Evolutionary conservation across 2,797 vertebrate genomes (phyloP), one percentile per base, ranked within the genome.

Genomic region (Gymnodraco acuticeps): DNA sequence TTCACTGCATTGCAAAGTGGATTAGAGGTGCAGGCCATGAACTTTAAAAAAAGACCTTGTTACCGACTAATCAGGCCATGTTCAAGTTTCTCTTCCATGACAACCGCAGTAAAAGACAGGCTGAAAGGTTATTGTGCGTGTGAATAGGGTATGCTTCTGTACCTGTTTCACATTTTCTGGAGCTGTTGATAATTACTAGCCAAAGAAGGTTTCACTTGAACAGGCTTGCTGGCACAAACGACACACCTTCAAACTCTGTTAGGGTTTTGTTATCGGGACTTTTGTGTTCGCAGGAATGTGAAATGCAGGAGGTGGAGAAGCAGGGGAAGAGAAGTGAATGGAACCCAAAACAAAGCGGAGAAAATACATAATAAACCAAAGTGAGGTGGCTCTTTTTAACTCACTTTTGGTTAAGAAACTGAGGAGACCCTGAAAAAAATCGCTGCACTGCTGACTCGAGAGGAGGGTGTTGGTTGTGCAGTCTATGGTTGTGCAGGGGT

Each of bases 131-230:
- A 78, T 23, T 50, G 62, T 66, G 59, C 55, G 45, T 31, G 41
- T 69, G 74, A 82, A 70, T n/a, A 52, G 41, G 47, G 33, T 70
- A 69, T 63, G 80, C 65, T 27, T 76, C 77, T 64, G 46, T 77
- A 87, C 77, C 69, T 74, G 72, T 84, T 83, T 83, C 70, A 87
- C 81, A 81, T 46, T 74, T 70, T 75, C 78, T 7, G 69, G 76
- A 77, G 79, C 83, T 85, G 78, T 33, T 77, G 77, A 81, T 89
- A 86, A 91, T 93, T 90, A 87, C 85, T 52, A 70, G 47, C 60
- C 65, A 41, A 71, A 66, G 73, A 86, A 78, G 74, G 52, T 72
- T 87, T 85, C 72, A 71, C 72, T 65, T 69, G 41, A 81, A 82
- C 64, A 73, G 74, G 55, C 75, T 74, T 53, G 56, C 70, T 15